A percentile compares a stretch with the other conserved stretches of the same genome.
These are phyloP conservation scores for Cyaniris semiargus DNA, from an alignment of 2,888 invertebrate genomes.

Conservation along the genomic window DNA sequence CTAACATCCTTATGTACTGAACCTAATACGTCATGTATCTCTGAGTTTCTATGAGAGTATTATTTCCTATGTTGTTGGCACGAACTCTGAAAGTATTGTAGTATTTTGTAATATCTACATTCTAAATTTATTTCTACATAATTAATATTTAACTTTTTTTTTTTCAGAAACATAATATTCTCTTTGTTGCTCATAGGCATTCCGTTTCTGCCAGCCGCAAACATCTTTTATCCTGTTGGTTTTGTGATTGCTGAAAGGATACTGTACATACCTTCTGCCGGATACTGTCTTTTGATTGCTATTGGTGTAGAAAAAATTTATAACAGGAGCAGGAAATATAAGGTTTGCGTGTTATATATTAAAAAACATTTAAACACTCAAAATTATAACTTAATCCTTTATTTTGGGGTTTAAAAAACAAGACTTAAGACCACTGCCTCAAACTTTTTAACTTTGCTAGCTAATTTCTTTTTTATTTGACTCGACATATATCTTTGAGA, in stretches of 20 bases:
- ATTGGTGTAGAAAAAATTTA: constrained; percentile 78
- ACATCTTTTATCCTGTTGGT: constrained; percentile 91
- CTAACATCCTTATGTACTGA: too few relatives aligned
- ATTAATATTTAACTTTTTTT: constrained; percentile 27
- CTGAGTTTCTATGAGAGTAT: too few relatives aligned
- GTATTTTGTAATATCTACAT: constrained; percentile 10
- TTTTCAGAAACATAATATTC: constrained; percentile 79
- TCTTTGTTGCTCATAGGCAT: constrained; percentile 82
- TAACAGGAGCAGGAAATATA: constrained; percentile 42
- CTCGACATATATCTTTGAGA: too few relatives aligned
- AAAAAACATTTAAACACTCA: background rate
- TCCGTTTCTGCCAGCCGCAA: constrained; percentile 92
- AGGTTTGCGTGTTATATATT: constrained; percentile 47
- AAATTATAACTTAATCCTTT: too few relatives aligned
- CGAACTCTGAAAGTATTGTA: background rate
- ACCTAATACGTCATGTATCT: too few relatives aligned
- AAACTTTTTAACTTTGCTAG: too few relatives aligned
- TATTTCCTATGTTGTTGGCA: too few relatives aligned
- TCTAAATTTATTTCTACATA: too few relatives aligned
- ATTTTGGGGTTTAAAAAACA: too few relatives aligned
- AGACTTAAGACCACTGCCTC: too few relatives aligned
- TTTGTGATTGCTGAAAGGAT: constrained; percentile 95
- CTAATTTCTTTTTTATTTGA: too few relatives aligned
- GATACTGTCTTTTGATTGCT: constrained; percentile 86
- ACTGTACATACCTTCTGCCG: constrained; percentile 90